Evolutionary conservation across 2,113 vertebrate species (phyloP).

Genomic region (Athene cunicularia): DNA sequence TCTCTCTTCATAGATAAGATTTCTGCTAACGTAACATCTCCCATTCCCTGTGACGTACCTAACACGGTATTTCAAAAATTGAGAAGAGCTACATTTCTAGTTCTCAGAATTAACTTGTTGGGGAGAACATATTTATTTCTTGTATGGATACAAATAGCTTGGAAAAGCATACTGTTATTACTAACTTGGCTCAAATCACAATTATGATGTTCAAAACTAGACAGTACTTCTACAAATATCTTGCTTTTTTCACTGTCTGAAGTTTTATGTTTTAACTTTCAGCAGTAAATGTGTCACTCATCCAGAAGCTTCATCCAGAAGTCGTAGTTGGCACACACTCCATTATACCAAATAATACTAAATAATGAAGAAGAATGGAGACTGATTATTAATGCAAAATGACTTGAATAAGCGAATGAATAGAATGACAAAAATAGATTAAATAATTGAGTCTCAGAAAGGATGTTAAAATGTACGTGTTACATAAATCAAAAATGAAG

Average conservation of each 20-base stretch:
- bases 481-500: conserved; percentile 76
- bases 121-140: not conserved
- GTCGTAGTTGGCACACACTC: conserved; percentile 58
- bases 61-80: not conserved
- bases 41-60: not conserved
- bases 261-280: conserved; percentile 66
- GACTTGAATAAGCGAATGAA: conserved; percentile 56
- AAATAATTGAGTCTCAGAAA: conserved; percentile 75
- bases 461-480: conserved; percentile 59
- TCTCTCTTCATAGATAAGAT: not conserved
- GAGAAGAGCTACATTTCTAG: not conserved
- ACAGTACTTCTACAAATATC: conserved; percentile 29
- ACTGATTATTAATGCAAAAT: conserved; percentile 74
- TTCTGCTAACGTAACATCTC: not conserved
- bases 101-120: not conserved
- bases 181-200: not conserved
- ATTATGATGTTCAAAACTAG: conserved; percentile 17
- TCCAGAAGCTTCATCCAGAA: conserved; percentile 54
- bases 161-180: not conserved
- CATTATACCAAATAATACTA: conserved; percentile 68
- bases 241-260: conserved; percentile 36
- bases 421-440: conserved; percentile 74
- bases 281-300: conserved; percentile 61
- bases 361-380: conserved; percentile 71
- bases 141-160: not conserved